Evolutionary conservation across 2,888 invertebrate species (phyloP), one percentile per base, ranked within the genome.

Genomic region (Leptinotarsa peninsularis): DNA sequence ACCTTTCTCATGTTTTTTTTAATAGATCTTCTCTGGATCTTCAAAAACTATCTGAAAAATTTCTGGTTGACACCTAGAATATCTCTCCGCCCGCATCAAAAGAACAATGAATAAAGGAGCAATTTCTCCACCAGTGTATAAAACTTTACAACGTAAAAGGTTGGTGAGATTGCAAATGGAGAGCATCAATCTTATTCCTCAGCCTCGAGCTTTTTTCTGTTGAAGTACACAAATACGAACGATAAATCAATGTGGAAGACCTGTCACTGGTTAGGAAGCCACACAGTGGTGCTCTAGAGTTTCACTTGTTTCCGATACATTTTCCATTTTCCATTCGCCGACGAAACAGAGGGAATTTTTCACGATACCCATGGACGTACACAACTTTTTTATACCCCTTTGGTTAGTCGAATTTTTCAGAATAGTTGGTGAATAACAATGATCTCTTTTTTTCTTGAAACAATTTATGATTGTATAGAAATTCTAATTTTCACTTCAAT

Each of bases 211-310:
- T 84, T 86, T 86, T 86, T 87, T 86, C 84, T 83, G 52, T 82
- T 83, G 85, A 84, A 85, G 85, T 84, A 87, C 87, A 87, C 86
- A 87, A 87, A 87, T 87, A 86, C 86, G 85, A 84, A 86, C 87
- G 85, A 87, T 87, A 87, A 87, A 87, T 87, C 87, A 87, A 87
- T 87, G 87, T 84, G 86, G 83, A 86, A 85, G 84, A 86, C 84
- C 87, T 87, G 87, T 87, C 87, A 86, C 86, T 85, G 84, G 85
- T 83, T 86, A 79, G 79, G 79, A 79, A 79, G 79, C 79, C 82
- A 82, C 82, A 80, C 81, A 79, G 82, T 82, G 81, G 81, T 81
- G 72, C 43, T 52, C 52, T 73, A 73, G 76, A 77, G 76, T 77
- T 79, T 77, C 74, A 71, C 79, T 76, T 73, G 75, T 75, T 77